Base-by-base conservation (phyloP, 1,140 invertebrate genomes). In the Rhopalosiphum maidis region DNA sequence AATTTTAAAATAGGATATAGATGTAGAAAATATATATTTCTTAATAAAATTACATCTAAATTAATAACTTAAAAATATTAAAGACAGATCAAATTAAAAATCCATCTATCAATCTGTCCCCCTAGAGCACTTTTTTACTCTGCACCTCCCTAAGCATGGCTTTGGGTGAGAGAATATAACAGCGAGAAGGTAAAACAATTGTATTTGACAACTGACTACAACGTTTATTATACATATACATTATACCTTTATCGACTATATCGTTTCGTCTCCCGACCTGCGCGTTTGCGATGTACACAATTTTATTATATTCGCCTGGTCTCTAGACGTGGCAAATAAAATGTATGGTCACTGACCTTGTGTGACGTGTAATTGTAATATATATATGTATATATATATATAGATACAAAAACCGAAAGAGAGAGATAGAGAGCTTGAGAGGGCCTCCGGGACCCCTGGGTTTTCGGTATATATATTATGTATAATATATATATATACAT, bases 281-380 rank as follows among this genome's bases (percentile, higher is more conserved):
- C 21, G 35, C 8, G 48, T 25, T 15, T 25, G 41, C 41, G 25
- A 46, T 86, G 60, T 5, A n/a, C 60, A 77, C 37, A 41, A 46
- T 86, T 86, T 43, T 86, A 46, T 46, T 86, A 41, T 77, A 86
- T 86, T 86, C 85, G 41, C 60, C 30, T 15, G 60, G 60, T 77
- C 60, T 77, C 5, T 77, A 77, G 85, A 86, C 41, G 41, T 43
- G 85, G 55, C 41, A 37, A 90, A 90, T 48, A 77, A 77, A 77
- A 77, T 77, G n/a, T 77, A 48, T 92, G 91, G 91, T 93, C 91
- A 93, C 91, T 86, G 91, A 93, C 91, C 91, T 93, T 93, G 82
- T 85, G 37, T 35, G 55, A 77, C n/a, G 30, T n/a, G n/a, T 77
- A n/a, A 60, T 60, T 25, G 8, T 25, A 60, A 55, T 55, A 54